Evolutionary conservation across 2,113 vertebrate species (phyloP), one percentile per base, ranked within the genome.

Genomic region (Heterotilapia buettikoferi): DNA sequence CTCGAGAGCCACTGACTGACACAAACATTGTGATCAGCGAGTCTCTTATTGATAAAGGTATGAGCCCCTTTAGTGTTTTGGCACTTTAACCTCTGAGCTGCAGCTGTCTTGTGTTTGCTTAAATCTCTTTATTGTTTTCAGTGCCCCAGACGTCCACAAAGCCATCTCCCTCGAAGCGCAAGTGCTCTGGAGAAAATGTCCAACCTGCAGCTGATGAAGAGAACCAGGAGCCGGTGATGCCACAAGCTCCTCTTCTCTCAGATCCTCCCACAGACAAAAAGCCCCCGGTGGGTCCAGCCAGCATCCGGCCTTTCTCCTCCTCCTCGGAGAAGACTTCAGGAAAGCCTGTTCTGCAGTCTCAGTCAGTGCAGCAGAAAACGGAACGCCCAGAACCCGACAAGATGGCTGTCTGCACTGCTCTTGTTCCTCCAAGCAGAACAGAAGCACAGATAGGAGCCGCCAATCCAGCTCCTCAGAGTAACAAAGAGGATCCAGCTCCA

Each of bases 81-180:
- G 16, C 36, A 24, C 5, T 11, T 29, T 29, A 4, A 19, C 1
- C 16, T 59, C 9, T 40, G 26, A 78, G 26, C 26, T 78, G 43
- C 71, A 50, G 43, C 71, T 7, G 47, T 31, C 52, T 47, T 29
- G 3, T 59, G 43, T 40, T 84, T 68, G 5, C 31, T 91, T 19
- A 86, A 29, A 9, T 66, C 54, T 80, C 6, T 7, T 7, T 9
- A 7, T 43, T 13, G 3, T 14, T 0, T 21, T 86, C 5, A 94
- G 54, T 33, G 97, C 97, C 84, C 50, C 98, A 97, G 92, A 89
- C 95, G 14, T 94, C 96, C 63, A 95, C 97, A 80, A 99, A 98
- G 63, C 98, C 97, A 1, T 99, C 98, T 7, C 98, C 98, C 16
- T 98, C 97, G 6, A 99, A 99, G 93, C 97, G 97, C 31, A 96